Evolutionary conservation across 2,888 invertebrate species (phyloP), one percentile per base, ranked within the genome.

Genomic region (Lysandra coridon): DNA sequence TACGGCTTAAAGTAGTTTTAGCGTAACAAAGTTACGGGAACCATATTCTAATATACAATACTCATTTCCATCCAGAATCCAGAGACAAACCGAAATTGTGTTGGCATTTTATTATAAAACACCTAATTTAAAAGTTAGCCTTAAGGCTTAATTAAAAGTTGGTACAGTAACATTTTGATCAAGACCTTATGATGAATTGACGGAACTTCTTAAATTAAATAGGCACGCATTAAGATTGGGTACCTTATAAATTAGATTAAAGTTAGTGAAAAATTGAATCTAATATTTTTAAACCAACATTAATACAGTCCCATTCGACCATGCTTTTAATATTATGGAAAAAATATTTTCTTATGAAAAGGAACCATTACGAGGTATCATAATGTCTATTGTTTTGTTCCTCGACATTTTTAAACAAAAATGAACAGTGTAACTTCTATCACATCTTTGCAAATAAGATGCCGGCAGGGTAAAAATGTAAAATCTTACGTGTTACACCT

Each of bases 381-480:
- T 44, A 12, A 44, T 44, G n/a, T 49, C 53, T 75, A 49, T 49
- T 23, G 49, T 49, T 49, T 75, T 75, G 30, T 30, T 75, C 17
- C 49, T 23, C 69, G 49, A 75, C 75, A 75, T 75, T 74, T 74
- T 74, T 44, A 74, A 74, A 74, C 74, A 75, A 75, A 75, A 75
- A 75, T 14, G 40, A 74, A 74, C 12, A 53, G 53, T 53, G 49
- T 23, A 49, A 75, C 75, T 75, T 75, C 49, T 75, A 30, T 75
- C 14, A 69, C 33, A 12, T 14, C 12, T 23, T 75, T 23, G 53
- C 30, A 49, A 75, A 75, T 53, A 75, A 44, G 44, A 53, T 44
- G n/a, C 40, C n/a, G n/a, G 14, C 23, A 30, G 14, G 53, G 23
- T 30, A 53, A 75, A n/a, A 75, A 75, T 75, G 14, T 53, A 75